A percentile compares a stretch with the other conserved stretches of the same genome.
These are phyloP conservation scores for Lamellibrachia luymesi DNA, from an alignment of 1,140 invertebrate species.

Conservation along the genomic window DNA sequence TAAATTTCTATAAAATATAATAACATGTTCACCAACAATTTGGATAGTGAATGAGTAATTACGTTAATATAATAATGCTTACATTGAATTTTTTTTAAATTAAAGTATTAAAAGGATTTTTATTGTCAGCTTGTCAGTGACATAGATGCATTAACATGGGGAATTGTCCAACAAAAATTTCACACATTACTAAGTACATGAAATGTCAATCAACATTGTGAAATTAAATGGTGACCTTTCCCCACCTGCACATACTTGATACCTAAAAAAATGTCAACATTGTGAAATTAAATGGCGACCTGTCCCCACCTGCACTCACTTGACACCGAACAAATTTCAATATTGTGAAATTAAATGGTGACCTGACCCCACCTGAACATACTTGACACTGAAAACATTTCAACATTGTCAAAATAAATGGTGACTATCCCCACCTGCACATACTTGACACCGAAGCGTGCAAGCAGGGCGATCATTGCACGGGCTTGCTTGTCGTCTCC, in stretches of 20 bases:
- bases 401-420: background rate
- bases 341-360: background rate
- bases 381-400: background rate
- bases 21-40: no score
- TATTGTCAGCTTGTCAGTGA: no score
- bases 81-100: no score
- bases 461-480: constrained; percentile 61
- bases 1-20: no score
- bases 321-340: background rate
- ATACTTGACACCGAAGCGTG: constrained; percentile 43
- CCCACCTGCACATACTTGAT: no score
- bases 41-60: no score
- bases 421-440: constrained; percentile 37
- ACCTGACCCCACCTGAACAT: background rate
- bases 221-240: background rate
- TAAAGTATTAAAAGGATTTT: no score
- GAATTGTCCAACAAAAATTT: no score
- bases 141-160: no score
- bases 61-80: no score
- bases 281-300: background rate
- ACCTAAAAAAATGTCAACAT: background rate
- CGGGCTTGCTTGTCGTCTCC: constrained; percentile 77
- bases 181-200: no score
- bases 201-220: background rate
- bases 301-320: background rate